Percentiles rank a stretch among this genome's conserved stretches.
phyloP scores from a whole-genome alignment of 2,888 invertebrate species.

The Eupithecia inturbata region DNA sequence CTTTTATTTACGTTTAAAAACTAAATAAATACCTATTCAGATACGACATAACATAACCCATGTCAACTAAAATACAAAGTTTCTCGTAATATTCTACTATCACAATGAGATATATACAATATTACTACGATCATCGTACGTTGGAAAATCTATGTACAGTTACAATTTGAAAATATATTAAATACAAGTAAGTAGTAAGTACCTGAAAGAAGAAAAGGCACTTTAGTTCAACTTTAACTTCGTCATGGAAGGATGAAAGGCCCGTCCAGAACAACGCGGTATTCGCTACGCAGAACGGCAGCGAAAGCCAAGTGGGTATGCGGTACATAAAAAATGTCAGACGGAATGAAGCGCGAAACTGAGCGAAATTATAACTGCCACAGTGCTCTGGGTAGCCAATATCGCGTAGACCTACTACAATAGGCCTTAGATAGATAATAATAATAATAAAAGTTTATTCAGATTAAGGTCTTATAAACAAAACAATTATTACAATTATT shows the following conservation, averaged over 20 bases:
- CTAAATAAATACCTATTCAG: conserved; percentile 31
- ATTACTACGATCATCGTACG: conserved; percentile 28
- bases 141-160: conserved; percentile 38
- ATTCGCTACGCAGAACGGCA: too few relatives aligned
- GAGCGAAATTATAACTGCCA: too few relatives aligned
- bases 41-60: conserved; percentile 18
- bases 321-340: too few relatives aligned
- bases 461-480: too few relatives aligned
- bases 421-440: too few relatives aligned
- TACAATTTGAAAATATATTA: conserved; percentile 31
- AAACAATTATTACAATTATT: too few relatives aligned
- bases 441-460: too few relatives aligned
- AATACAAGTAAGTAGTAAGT: conserved; percentile 18
- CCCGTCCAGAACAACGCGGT: too few relatives aligned
- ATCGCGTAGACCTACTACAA: too few relatives aligned
- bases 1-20: not conserved
- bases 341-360: too few relatives aligned
- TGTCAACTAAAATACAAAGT: conserved; percentile 25
- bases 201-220: conserved; percentile 36
- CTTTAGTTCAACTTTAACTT: not conserved
- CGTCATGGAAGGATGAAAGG: not conserved
- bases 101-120: conserved; percentile 67
- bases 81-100: conserved; percentile 57
- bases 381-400: too few relatives aligned
- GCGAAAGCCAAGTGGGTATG: too few relatives aligned